phyloP scores from a whole-genome alignment of 2,888 invertebrate genomes.

The Cistogaster globosa region DNA sequence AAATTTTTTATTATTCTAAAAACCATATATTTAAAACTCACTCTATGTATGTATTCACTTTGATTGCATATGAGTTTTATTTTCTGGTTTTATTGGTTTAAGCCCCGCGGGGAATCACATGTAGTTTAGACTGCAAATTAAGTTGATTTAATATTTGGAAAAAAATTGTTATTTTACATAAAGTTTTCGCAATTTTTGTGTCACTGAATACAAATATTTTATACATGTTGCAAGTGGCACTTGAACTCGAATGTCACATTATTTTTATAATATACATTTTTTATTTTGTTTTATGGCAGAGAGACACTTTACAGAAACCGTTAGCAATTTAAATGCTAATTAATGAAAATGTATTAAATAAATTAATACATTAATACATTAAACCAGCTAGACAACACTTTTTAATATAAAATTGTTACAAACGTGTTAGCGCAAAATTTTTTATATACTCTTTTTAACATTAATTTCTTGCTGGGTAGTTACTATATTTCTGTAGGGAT shows the following conservation, averaged over 20 bases:
- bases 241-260: conserved; percentile 38
- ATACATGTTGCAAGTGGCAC: conserved; percentile 27
- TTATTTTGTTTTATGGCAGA: background rate
- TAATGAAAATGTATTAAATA: background rate
- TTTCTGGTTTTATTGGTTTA: conserved; percentile 11
- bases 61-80: conserved; percentile 1
- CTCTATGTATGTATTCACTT: background rate
- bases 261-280: background rate
- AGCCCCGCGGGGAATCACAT: background rate
- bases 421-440: too few species aligned
- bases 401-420: too few species aligned
- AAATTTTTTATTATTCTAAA: too few species aligned
- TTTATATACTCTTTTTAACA: too few species aligned
- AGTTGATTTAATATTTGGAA: conserved; percentile 37
- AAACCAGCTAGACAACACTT: too few species aligned
- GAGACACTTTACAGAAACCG: background rate
- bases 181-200: conserved; percentile 12
- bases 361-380: background rate
- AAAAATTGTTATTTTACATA: conserved; percentile 30
- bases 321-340: background rate
- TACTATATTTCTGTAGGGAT: too few species aligned
- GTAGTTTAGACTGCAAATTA: conserved; percentile 21
- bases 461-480: too few species aligned
- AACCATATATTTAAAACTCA: too few species aligned
- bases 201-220: conserved; percentile 12